phyloP scores from a whole-genome alignment of 2,888 invertebrate genomes.

The Pyrrhosoma nymphula region DNA sequence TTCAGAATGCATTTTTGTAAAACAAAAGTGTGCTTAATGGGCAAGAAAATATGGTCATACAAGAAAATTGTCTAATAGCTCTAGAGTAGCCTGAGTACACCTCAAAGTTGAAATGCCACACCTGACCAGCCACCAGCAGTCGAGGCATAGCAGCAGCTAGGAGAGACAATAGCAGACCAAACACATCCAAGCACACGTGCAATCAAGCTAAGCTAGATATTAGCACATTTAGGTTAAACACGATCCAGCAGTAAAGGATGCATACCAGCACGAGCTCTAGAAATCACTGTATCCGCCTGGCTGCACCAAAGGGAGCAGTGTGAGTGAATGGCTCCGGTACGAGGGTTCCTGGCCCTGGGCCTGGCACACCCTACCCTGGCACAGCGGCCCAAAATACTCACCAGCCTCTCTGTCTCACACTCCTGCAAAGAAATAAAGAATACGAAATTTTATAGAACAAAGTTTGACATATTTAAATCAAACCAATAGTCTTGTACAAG shows the following conservation, averaged over 20 bases:
- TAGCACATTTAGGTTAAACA: too few relatives aligned
- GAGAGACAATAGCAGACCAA: too few relatives aligned
- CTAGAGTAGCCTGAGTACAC: too few relatives aligned
- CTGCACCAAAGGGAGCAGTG: conserved; percentile 81
- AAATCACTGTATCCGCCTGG: conserved; percentile 69
- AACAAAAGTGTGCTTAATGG: not conserved
- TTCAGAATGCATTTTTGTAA: too few relatives aligned
- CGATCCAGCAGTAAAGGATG: not conserved
- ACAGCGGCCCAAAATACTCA: conserved; percentile 77
- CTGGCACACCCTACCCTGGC: conserved; percentile 77
- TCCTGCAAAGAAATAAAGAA: conserved; percentile 70
- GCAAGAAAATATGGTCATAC: not conserved
- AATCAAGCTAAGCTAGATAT: too few relatives aligned
- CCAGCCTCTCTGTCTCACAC: conserved; percentile 75
- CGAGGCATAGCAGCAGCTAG: too few relatives aligned
- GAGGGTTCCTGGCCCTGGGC: conserved; percentile 78
- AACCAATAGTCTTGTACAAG: not conserved
- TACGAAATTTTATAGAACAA: not conserved
- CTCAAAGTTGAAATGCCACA: too few relatives aligned
- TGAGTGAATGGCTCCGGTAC: conserved; percentile 79
- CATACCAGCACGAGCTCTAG: conserved; percentile 58
- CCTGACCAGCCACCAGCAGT: too few relatives aligned
- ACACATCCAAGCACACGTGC: too few relatives aligned
- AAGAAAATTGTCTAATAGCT: too few relatives aligned
- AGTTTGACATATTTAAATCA: not conserved